Percentiles rank a stretch among this genome's conserved stretches.
Evolutionary conservation across 2,113 vertebrate species (phyloP).

Genomic region (Sisor rabdophorus): DNA sequence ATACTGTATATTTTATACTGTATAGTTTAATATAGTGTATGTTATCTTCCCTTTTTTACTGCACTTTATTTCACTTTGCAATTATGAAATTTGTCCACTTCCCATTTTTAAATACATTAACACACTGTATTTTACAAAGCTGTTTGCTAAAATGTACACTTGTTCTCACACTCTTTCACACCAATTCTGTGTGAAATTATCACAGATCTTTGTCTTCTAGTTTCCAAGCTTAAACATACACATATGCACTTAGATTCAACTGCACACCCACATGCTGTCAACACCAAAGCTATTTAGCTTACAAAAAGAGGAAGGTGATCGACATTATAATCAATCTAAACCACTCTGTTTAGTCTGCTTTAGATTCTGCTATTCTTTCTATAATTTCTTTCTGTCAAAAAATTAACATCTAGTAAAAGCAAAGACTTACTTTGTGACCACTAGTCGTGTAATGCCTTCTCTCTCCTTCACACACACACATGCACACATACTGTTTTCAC

Average conservation of each 20-base stretch:
- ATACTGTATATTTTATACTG: neutral
- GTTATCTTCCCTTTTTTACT: no score
- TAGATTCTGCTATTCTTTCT: neutral
- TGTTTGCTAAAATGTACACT: slow-evolving; percentile 7
- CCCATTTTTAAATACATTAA: neutral
- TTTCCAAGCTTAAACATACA: neutral
- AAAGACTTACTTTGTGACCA: slow-evolving; percentile 36
- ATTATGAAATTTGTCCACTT: slow-evolving; percentile 18
- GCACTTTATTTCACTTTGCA: neutral
- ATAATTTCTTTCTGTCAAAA: neutral
- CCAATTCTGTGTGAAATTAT: neutral
- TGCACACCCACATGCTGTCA: neutral
- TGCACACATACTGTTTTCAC: neutral
- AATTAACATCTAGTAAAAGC: neutral
- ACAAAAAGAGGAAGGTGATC: slow-evolving; percentile 1
- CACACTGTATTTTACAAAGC: slow-evolving; percentile 6
- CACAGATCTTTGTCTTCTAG: neutral
- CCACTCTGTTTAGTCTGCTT: neutral
- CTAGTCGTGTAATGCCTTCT: slow-evolving; percentile 17
- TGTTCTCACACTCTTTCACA: slow-evolving; percentile 8
- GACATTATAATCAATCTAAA: neutral
- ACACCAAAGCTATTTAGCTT: neutral
- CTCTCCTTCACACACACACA: neutral
- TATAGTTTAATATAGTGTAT: neutral
- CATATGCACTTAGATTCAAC: neutral